Evolutionary conservation across 2,888 invertebrate species (phyloP).

Genomic region (Periphyllus acericola): DNA sequence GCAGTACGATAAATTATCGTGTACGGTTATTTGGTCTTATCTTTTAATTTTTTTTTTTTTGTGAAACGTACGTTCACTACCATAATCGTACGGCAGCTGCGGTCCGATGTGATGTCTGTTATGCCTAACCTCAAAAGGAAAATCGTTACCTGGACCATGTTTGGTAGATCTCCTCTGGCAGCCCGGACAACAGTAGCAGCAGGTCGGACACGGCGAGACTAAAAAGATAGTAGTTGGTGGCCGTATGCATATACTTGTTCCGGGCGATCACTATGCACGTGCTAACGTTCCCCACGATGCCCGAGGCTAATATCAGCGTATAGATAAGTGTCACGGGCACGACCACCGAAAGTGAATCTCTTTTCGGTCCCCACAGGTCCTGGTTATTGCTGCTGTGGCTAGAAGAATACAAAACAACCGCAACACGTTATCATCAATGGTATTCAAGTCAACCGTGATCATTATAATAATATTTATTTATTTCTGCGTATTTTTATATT

Average conservation of each 20-base stretch:
- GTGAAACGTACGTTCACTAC: no score
- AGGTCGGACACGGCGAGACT: constrained; percentile 83
- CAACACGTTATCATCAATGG: neutral
- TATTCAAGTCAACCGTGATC: neutral
- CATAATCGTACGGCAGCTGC: neutral
- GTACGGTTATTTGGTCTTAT: no score
- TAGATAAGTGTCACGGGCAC: constrained; percentile 78
- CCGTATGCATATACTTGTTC: constrained; percentile 84
- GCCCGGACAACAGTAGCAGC: constrained; percentile 77
- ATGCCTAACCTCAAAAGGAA: neutral
- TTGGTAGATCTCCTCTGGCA: constrained; percentile 82
- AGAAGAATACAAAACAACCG: neutral
- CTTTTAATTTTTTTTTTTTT: no score
- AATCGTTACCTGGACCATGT: constrained; percentile 74
- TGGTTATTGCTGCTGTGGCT: neutral
- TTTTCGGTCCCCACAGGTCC: constrained; percentile 63
- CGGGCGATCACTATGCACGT: constrained; percentile 82
- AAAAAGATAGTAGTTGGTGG: constrained; percentile 85
- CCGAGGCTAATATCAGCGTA: constrained; percentile 76
- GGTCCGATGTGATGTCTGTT: neutral
- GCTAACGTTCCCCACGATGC: constrained; percentile 81
- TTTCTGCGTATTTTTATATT: no score
- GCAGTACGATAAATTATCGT: no score
- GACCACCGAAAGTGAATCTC: constrained; percentile 73
- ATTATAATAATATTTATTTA: no score